These are phyloP conservation scores for Aphodius granarius DNA, from an alignment of 2,888 invertebrate species.

Conservation along the genomic window DNA sequence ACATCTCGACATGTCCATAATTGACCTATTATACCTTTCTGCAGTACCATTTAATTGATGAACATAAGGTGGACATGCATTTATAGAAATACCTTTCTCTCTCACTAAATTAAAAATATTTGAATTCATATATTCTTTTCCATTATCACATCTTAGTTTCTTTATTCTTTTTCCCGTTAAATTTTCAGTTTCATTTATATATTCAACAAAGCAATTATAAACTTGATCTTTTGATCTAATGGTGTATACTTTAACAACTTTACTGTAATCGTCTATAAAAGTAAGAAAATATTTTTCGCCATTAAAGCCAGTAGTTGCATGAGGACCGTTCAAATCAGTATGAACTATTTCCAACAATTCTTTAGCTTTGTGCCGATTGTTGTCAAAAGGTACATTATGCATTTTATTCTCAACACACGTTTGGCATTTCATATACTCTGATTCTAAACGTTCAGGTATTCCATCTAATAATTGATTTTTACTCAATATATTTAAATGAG, in stretches of 20 bases:
- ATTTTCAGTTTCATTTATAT: slow-evolving; percentile 19
- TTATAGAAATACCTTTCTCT: slow-evolving; percentile 33
- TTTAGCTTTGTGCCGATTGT: slow-evolving; percentile 32
- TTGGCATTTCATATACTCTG: slow-evolving; percentile 33
- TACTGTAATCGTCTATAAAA: slow-evolving; percentile 9
- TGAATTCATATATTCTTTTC: slow-evolving; percentile 30
- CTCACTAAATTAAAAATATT: slow-evolving; percentile 31
- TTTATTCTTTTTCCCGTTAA: slow-evolving; percentile 10
- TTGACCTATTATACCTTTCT: slow-evolving; percentile 12
- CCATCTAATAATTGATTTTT: no score
- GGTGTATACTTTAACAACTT: slow-evolving; percentile 5
- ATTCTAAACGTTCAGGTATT: slow-evolving; percentile 31
- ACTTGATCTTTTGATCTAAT: slow-evolving; percentile 20
- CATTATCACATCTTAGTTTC: slow-evolving; percentile 12
- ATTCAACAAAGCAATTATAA: slow-evolving; percentile 10
- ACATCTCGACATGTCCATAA: slow-evolving; percentile 13
- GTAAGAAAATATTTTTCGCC: slow-evolving; percentile 13
- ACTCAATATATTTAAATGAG: slow-evolving; percentile 32
- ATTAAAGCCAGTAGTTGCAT: slow-evolving; percentile 15
- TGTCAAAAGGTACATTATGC: slow-evolving; percentile 36
- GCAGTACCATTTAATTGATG: slow-evolving; percentile 35
- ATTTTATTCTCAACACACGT: slow-evolving; percentile 38
- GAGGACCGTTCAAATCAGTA: slow-evolving; percentile 35
- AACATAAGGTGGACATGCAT: slow-evolving; percentile 34
- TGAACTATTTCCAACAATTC: slow-evolving; percentile 35